A percentile compares a stretch with the other conserved stretches of the same genome.
phyloP scores from a whole-genome alignment of 2,797 vertebrate genomes.

The Myiothlypis coronata region DNA sequence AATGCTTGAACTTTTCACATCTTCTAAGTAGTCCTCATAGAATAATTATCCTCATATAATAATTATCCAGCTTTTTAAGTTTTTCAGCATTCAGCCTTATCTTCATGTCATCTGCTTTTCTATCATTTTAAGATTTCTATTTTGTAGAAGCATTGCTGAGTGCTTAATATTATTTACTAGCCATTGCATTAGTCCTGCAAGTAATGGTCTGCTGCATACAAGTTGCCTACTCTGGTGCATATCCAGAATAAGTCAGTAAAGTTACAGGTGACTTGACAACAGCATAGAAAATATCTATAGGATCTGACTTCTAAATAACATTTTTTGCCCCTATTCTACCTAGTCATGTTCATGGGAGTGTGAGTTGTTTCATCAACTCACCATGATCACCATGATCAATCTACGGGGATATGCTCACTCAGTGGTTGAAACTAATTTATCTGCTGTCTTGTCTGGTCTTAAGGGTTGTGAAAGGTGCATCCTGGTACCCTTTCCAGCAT shows the following conservation, averaged over 20 bases:
- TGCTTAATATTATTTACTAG: neutral
- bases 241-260: neutral
- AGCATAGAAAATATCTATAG: neutral
- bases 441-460: neutral
- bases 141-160: neutral
- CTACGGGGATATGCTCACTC: accelerated
- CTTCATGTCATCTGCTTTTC: neutral
- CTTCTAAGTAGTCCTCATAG: neutral
- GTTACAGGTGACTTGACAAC: neutral
- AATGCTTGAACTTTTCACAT: neutral
- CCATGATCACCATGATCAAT: neutral
- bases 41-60: neutral
- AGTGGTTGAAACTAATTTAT: neutral
- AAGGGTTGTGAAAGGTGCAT: accelerated
- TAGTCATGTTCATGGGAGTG: neutral
- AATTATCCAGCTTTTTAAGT: neutral
- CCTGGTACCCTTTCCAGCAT: neutral
- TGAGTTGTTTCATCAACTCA: neutral
- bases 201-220: neutral
- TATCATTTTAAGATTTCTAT: neutral
- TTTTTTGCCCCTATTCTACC: neutral
- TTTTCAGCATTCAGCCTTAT: neutral
- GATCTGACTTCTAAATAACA: neutral
- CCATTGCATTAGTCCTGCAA: neutral
- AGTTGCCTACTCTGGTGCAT: neutral